phyloP scores from a whole-genome alignment of 2,113 vertebrate species.

The Sylvicapra grimmia region DNA sequence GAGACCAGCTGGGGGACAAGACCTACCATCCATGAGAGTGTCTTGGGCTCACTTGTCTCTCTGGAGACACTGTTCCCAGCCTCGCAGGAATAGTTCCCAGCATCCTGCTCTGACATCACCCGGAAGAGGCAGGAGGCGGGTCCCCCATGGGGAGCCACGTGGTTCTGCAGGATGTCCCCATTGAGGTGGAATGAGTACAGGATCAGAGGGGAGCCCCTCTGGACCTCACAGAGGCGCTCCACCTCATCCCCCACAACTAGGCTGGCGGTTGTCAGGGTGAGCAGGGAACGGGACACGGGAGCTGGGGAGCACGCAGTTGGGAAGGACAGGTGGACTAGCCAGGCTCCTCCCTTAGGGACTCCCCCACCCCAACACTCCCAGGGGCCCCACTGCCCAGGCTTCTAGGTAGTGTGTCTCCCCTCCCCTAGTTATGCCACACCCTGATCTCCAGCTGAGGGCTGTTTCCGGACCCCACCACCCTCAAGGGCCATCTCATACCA shows the following conservation, averaged over 20 bases:
- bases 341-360: not conserved
- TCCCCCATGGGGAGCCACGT: rapidly evolving
- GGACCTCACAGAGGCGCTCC: not conserved
- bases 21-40: not conserved
- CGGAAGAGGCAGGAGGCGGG: not conserved
- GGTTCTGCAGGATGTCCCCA: not conserved
- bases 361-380: not conserved
- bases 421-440: not conserved
- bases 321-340: not conserved
- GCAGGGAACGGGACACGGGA: not conserved
- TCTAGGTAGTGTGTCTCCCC: rapidly evolving
- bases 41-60: not conserved
- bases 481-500: not conserved
- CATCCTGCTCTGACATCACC: not conserved
- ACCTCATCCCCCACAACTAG: not conserved
- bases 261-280: not conserved
- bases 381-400: not conserved
- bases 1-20: not conserved
- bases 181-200: not conserved
- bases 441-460: not conserved
- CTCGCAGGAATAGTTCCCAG: not conserved
- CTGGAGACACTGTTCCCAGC: not conserved
- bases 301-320: not conserved
- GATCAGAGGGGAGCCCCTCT: not conserved
- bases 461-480: not conserved